These are phyloP conservation scores for Epizoanthus fatuus DNA, from an alignment of 92 coral and sea anemone species.

Conservation along the genomic window DNA sequence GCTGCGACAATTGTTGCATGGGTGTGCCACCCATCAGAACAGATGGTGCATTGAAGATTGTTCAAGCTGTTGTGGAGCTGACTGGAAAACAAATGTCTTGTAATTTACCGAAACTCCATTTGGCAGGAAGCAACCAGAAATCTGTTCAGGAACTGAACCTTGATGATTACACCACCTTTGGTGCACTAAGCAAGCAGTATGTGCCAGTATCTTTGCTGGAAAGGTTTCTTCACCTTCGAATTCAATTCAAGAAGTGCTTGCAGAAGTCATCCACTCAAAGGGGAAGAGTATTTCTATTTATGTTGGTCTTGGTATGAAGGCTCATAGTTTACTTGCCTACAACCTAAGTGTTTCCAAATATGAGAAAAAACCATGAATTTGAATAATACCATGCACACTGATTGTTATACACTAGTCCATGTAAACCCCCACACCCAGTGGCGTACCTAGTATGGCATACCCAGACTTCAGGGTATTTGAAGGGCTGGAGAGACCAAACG, in stretches of 20 bases:
- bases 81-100: constrained; percentile 44
- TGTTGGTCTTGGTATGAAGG: constrained; percentile 56
- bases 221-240: constrained; percentile 48
- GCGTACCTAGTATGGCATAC: too few species aligned
- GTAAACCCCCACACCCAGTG: too few species aligned
- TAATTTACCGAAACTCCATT: constrained; percentile 47
- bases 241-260: constrained; percentile 51
- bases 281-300: constrained; percentile 19
- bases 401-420: too few species aligned
- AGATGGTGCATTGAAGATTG: constrained; percentile 67
- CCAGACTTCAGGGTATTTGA: too few species aligned
- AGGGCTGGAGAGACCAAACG: not conserved
- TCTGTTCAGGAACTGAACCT: constrained; percentile 23
- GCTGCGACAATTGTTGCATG: constrained; percentile 56
- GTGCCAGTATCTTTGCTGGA: constrained; percentile 47
- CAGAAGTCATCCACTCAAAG: constrained; percentile 37
- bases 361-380: constrained; percentile 11
- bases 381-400: too few species aligned
- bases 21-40: constrained; percentile 25
- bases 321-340: constrained; percentile 64
- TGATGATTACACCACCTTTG: constrained; percentile 48
- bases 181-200: constrained; percentile 52
- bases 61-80: constrained; percentile 60
- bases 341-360: constrained; percentile 47
- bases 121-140: constrained; percentile 61